Percentiles rank a stretch among this genome's conserved stretches.
Evolutionary conservation across 2,797 vertebrate species (phyloP).

Genomic region (Emys orbicularis): DNA sequence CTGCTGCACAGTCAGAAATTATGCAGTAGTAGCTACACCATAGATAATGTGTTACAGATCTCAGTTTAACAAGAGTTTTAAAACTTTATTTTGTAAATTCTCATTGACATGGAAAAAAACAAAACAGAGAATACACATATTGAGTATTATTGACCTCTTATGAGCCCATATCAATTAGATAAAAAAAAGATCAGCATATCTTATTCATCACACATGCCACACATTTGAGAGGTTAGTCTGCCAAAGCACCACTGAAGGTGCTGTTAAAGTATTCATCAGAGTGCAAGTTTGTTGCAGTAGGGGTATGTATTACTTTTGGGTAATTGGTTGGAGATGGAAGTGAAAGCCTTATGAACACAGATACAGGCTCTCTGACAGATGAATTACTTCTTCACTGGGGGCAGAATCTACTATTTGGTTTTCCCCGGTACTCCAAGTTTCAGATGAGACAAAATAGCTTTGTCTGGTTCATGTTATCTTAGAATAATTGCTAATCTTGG

Average conservation of each 20-base stretch:
- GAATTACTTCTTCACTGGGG: neutral
- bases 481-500: neutral
- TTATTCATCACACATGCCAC: neutral
- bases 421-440: too few relatives aligned
- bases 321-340: neutral
- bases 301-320: neutral
- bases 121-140: neutral
- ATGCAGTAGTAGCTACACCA: neutral
- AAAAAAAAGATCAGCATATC: neutral
- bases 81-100: neutral
- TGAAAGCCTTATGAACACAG: neutral
- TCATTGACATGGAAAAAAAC: neutral
- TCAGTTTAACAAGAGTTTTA: neutral
- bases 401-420: neutral
- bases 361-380: neutral
- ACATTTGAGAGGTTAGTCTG: neutral
- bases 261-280: neutral
- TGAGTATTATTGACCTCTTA: neutral
- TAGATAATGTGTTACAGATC: accelerated
- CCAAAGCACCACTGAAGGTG: neutral
- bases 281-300: neutral
- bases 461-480: neutral
- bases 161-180: neutral
- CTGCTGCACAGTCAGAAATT: neutral
- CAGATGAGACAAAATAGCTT: neutral